Evolutionary conservation across 2,797 vertebrate species (phyloP), one percentile per base, ranked within the genome.

Genomic region (Nothura maculosa): DNA sequence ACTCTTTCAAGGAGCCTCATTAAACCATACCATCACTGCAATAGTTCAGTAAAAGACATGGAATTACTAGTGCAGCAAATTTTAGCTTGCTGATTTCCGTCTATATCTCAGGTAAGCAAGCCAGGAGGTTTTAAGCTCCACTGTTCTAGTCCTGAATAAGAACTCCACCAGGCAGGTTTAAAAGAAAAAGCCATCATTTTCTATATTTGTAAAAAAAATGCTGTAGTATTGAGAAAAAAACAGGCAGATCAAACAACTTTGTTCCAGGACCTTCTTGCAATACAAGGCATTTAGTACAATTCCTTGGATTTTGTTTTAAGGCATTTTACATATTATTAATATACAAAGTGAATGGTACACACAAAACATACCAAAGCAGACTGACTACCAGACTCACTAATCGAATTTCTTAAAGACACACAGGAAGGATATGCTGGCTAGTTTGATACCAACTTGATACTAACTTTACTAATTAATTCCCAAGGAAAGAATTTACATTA

Each of bases 171-270:
- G 1, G 40, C 9, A 1, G 3, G 20, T 6, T 77, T 52, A 32
- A 83, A 38, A 38, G 38, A 77, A 78, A 47, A 32, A 5, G 3
- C 17, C 5, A 63, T 12, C 40, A 72, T 78, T 64, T 91, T 68
- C 32, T 87, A 64, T 43, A 55, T 78, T 84, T 80, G 45, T 42
- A 80, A 50, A 82, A 82, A 87, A 87, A 80, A 66, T 17, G 9
- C n/a, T 45, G 36, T n/a, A 85, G 19, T 54, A 34, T 7, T 30
- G 82, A 47, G 38, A 61, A 36, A 24, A 24, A 85, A 60, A 27
- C 9, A 58, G 40, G 10, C 20, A 70, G 42, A 77, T 40, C 14
- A 66, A 85, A 17, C 21, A 48, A 36, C 36, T 69, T 82, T 32
- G 61, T 21, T 21, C 58, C 8, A 54, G 45, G 25, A 50, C 25